A percentile compares a stretch with the other conserved stretches of the same genome.
phyloP scores from a whole-genome alignment of 2,113 vertebrate genomes.

The Cnemophilus loriae region DNA sequence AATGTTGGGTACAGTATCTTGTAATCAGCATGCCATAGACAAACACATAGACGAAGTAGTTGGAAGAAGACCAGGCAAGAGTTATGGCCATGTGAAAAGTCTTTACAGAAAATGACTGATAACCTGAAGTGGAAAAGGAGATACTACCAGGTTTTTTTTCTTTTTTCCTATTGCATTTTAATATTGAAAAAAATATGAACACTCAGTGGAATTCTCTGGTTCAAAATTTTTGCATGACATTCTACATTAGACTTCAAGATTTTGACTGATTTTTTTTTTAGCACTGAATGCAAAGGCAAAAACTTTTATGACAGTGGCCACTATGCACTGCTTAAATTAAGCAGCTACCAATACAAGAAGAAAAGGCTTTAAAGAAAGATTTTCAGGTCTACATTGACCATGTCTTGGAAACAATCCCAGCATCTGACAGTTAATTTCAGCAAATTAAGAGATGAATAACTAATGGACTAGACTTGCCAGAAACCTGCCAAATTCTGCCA shows the following conservation, averaged over 20 bases:
- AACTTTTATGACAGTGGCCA: not conserved
- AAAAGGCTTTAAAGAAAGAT: not conserved
- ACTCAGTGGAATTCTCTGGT: not conserved
- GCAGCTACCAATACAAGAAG: not conserved
- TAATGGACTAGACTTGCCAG: not conserved
- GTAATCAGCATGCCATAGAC: not conserved
- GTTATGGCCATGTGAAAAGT: not conserved
- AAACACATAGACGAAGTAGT: not conserved
- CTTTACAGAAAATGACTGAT: not conserved
- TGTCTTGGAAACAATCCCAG: not conserved
- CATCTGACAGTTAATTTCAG: not conserved
- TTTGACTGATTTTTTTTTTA: not conserved
- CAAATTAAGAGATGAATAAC: conserved; percentile 10
- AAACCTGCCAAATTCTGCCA: not conserved
- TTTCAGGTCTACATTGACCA: not conserved
- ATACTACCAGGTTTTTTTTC: not conserved
- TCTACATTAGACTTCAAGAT: not conserved
- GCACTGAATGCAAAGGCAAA: not conserved
- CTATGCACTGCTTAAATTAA: not conserved
- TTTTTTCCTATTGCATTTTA: not conserved
- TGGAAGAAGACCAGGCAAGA: not conserved
- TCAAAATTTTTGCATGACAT: not conserved
- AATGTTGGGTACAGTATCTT: not conserved
- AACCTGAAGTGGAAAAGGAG: not conserved
- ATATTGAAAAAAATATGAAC: not conserved